Conservation (phyloP, 2,888 invertebrate species). For the Protodeltote pygarga region DNA sequence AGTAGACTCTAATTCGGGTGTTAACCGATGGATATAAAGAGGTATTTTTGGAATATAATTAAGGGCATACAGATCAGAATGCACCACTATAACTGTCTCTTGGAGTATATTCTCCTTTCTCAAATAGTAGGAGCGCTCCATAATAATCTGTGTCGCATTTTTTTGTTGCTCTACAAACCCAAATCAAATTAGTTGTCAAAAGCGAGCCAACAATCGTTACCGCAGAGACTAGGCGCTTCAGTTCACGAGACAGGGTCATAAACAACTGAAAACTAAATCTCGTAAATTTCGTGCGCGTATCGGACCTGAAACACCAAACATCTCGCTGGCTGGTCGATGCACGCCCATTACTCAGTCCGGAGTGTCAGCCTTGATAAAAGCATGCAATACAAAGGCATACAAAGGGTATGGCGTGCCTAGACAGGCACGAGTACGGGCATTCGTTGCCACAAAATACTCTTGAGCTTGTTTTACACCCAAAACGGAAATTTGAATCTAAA, state of each 20-base stretch:
- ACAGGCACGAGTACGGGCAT: not conserved
- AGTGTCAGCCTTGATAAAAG: constrained; percentile 26
- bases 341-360: constrained; percentile 24
- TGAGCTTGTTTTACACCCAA: too few relatives aligned
- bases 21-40: too few relatives aligned
- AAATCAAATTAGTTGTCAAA: not conserved
- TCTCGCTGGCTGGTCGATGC: constrained; percentile 28
- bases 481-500: too few relatives aligned
- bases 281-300: constrained; percentile 30
- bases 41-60: too few relatives aligned
- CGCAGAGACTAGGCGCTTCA: constrained; percentile 2
- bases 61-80: too few relatives aligned
- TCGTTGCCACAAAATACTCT: too few relatives aligned
- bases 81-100: too few relatives aligned
- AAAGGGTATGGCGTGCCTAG: not conserved
- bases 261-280: constrained; percentile 38
- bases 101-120: too few relatives aligned
- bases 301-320: constrained; percentile 25
- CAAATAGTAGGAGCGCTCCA: too few relatives aligned
- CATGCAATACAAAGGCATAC: constrained; percentile 2
- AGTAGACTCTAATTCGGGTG: too few relatives aligned
- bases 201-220: constrained; percentile 2
- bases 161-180: too few relatives aligned
- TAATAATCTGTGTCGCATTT: too few relatives aligned
- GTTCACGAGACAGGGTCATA: constrained; percentile 27